Conservation (phyloP, 2,797 vertebrate genomes). For the Hypotaenidia philippensis region DNA sequence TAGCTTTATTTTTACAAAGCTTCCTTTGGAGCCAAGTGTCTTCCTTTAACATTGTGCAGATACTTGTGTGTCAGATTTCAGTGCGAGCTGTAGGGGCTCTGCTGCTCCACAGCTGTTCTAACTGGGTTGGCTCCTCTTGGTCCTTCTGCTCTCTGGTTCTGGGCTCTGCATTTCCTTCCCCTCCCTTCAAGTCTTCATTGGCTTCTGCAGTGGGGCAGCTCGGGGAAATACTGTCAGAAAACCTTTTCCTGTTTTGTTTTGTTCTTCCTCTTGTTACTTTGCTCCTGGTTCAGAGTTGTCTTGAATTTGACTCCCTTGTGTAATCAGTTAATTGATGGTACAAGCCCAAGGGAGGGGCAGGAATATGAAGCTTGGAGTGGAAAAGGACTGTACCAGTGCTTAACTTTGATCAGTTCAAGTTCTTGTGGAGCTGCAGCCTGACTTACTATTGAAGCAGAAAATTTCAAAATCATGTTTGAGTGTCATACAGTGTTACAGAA, state of each 20-base stretch:
- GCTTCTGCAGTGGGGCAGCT: neutral
- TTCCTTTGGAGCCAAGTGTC: neutral
- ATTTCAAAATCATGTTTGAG: neutral
- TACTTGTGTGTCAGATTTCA: neutral
- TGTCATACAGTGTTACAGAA: neutral
- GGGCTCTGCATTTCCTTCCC: neutral
- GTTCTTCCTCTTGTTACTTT: neutral
- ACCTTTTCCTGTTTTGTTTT: neutral
- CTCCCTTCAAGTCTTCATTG: neutral
- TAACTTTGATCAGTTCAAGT: neutral
- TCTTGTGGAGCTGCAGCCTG: neutral
- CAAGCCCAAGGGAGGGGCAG: neutral
- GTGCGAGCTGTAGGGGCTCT: rapidly evolving
- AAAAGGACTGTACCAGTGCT: neutral
- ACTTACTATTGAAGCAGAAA: neutral
- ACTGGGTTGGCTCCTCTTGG: neutral
- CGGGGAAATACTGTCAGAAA: neutral
- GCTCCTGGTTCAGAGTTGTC: neutral
- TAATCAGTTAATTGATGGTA: neutral
- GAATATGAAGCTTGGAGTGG: neutral
- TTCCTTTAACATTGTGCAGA: neutral
- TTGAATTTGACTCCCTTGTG: neutral
- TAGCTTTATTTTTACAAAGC: neutral
- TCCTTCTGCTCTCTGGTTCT: neutral
- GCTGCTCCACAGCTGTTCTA: neutral